phyloP scores from a whole-genome alignment of 2,113 vertebrate genomes.

The Pleuronectes platessa region DNA sequence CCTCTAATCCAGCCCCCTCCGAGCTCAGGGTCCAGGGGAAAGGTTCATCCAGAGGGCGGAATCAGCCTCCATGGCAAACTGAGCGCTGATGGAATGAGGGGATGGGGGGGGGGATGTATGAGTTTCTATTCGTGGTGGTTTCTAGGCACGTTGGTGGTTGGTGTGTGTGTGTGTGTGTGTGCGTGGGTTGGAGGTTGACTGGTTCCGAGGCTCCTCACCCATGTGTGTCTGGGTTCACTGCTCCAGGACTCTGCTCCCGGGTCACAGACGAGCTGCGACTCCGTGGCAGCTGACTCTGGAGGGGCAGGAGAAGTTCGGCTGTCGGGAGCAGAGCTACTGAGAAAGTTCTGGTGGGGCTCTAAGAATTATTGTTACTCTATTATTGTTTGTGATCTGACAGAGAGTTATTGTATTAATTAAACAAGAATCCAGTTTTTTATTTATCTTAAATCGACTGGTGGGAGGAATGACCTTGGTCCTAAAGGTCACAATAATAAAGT shows the following conservation, averaged over 20 bases:
- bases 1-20: constrained; percentile 77
- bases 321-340: not conserved
- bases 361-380: not conserved
- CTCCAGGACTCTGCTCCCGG: constrained; percentile 29
- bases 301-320: not conserved
- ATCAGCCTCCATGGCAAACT: constrained; percentile 77
- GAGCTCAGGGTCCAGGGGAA: constrained; percentile 70
- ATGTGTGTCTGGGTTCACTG: constrained; percentile 60
- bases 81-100: constrained; percentile 5
- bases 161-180: constrained; percentile 2
- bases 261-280: constrained; percentile 24
- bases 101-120: not conserved
- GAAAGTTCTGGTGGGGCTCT: not conserved
- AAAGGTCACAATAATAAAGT: too few species aligned
- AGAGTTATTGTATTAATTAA: too few species aligned
- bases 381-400: not conserved
- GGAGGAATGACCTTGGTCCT: too few species aligned
- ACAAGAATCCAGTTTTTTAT: too few species aligned
- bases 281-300: not conserved
- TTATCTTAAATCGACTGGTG: too few species aligned
- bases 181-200: not conserved
- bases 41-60: constrained; percentile 84
- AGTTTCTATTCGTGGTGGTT: constrained; percentile 40
- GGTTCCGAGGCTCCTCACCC: not conserved
- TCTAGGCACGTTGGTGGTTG: not conserved